Percentiles rank a stretch among this genome's conserved stretches.
These are phyloP conservation scores for Pipistrellus pipistrellus DNA, from an alignment of 2,797 vertebrate genomes.

Conservation along the genomic window DNA sequence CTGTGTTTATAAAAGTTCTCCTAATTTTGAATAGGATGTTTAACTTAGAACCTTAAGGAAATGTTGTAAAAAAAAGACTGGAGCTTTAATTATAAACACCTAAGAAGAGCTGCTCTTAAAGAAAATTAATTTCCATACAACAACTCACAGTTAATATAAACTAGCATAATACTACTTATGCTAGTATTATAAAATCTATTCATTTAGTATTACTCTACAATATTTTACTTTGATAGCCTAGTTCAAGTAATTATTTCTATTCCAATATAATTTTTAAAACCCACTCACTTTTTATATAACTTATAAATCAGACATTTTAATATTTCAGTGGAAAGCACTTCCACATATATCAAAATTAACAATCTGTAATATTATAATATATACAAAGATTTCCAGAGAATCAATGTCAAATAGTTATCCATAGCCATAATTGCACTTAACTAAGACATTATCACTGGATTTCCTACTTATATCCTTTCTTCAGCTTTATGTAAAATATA, in stretches of 20 bases:
- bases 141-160: background rate
- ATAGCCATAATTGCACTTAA: background rate
- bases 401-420: background rate
- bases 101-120: constrained; percentile 3
- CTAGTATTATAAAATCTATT: background rate
- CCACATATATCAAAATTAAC: background rate
- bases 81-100: constrained; percentile 34
- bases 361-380: constrained; percentile 30
- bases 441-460: background rate
- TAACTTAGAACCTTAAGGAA: constrained; percentile 39
- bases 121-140: constrained; percentile 44
- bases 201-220: background rate
- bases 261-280: constrained; percentile 3
- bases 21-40: background rate
- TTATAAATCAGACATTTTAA: constrained; percentile 13
- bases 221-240: constrained; percentile 20
- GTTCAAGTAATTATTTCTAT: constrained; percentile 50
- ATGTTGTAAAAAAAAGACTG: background rate
- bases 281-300: background rate
- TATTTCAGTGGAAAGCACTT: constrained; percentile 50
- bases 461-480: constrained; percentile 27
- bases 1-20: constrained; percentile 9
- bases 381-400: constrained; percentile 19
- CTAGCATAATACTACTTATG: background rate
- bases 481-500: constrained; percentile 58